Evolutionary conservation across 2,888 invertebrate species (phyloP), one percentile per base, ranked within the genome.

Genomic region (Aphelenchoides bicaudatus): DNA sequence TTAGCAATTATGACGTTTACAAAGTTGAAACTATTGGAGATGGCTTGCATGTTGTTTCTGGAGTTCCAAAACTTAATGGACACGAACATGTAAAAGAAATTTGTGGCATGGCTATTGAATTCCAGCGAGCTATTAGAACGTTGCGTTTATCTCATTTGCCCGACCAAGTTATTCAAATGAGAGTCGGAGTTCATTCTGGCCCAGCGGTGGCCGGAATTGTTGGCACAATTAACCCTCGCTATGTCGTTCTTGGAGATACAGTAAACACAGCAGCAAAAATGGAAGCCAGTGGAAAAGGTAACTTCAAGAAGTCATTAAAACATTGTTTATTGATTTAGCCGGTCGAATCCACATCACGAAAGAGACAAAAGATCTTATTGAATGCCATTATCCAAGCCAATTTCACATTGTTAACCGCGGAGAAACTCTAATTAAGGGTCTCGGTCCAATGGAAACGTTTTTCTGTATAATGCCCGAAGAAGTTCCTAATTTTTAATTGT

Each of bases 1-100:
- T 76, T 47, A 74, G 70, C 16, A 63, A 64, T 25, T 68, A 72
- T 56, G 74, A 76, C 54, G 71, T 67, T 23, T 76, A 76, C 63
- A 76, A 76, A 63, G 73, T 75, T 4, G 73, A 73, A 53, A 74
- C 74, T 4, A 74, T 74, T 27, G 74, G 73, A 2, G 74, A 74
- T 48, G 74, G 73, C 5, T 71, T 73, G 46, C 63, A 73, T 5
- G 67, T 68, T 28, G 74, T 74, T 2, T 73, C 72, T 28, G 74
- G 74, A 23, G 56, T 74, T 3, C 74, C 74, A 10, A 62, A 67
- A 34, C 50, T 72, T 5, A 74, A 74, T 56, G 74, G 71, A 23
- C 67, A 64, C 31, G 68, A 74, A 25, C 74, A 74, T 56, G 65
- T 65, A 2, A 53, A 61, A 13, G 65, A 74, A 39, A 66, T 74